Base-by-base conservation (phyloP, 2,113 vertebrate genomes). In the Phoxinus phoxinus region DNA sequence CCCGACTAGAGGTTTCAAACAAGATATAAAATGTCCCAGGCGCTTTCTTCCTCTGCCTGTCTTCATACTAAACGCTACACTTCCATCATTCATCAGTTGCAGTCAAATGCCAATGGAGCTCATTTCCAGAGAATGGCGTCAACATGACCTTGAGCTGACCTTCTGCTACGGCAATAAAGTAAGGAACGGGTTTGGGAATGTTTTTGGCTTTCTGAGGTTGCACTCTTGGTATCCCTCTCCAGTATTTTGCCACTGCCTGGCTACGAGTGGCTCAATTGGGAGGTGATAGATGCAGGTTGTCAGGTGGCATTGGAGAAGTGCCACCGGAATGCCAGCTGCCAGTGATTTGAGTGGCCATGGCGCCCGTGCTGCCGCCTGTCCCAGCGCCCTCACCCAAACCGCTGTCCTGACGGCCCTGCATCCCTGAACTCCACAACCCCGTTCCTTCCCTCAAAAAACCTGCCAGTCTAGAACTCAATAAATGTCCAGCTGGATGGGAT, bases 281-380 rank as follows among this genome's bases (percentile, higher is more conserved):
- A 92, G 94, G 95, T 96, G 95, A 95, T 96, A 94, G 93, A 96
- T 95, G 94, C 94, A 95, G 94, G 93, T 95, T 94, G 90, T 94
- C 92, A 93, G 92, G 87, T 94, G 94, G 94, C 90, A 91, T 92
- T 96, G 95, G 95, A 95, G 91, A 83, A 87, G 91, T 88, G 94
- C 96, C 94, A 95, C 93, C 85, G 88, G 90, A 93, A 95, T 90
- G 94, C 93, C 92, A 94, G 93, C 90, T 95, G 94, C 93, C 93
- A 95, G 81, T 84, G 84, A 81, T 53, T 90, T 91, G 93, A 86
- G 59, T 56, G 85, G 81, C 69, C 51, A 8, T 82, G 86, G 86
- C 89, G 53, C 77, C 63, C 15, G 32, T 27, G 53, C 76, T 30
- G 27, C 80, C 30, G 53, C 44, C 86, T 35, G 46, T 56, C 75